These are phyloP conservation scores for Neelides sp. DNA, from an alignment of 1,140 invertebrate species.

Conservation along the genomic window DNA sequence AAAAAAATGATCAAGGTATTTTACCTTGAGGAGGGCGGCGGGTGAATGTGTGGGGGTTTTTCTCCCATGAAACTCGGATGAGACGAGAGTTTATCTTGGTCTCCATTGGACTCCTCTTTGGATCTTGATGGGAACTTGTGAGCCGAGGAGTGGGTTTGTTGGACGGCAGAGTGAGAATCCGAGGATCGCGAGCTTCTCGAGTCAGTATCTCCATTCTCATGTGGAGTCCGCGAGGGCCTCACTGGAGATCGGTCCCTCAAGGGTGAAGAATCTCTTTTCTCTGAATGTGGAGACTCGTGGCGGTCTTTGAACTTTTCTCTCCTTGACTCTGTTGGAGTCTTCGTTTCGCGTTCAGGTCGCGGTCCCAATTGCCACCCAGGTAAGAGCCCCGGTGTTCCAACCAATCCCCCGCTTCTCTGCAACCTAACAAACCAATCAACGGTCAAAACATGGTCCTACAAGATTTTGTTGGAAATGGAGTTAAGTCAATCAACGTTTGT, in stretches of 20 bases:
- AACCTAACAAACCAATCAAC: constrained; percentile 10
- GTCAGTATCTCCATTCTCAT: constrained; percentile 28
- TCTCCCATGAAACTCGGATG: constrained; percentile 8
- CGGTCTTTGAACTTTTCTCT: constrained; percentile 12
- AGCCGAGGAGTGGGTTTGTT: constrained; percentile 11
- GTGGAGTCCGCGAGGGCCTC: constrained; percentile 12
- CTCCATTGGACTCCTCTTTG: constrained; percentile 25
- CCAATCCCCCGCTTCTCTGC: constrained; percentile 9
- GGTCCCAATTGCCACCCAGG: not conserved
- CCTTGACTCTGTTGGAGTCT: constrained; percentile 19
- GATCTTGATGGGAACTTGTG: no score
- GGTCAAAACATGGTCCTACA: not conserved
- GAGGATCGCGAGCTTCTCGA: constrained; percentile 28
- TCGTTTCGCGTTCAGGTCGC: constrained; percentile 8
- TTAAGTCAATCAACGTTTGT: not conserved
- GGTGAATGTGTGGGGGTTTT: not conserved
- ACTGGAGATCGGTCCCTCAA: constrained; percentile 28
- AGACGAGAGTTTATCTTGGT: constrained; percentile 15
- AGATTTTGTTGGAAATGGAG: not conserved
- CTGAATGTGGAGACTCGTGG: constrained; percentile 12
- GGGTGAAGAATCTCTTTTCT: constrained; percentile 21
- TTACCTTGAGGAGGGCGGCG: constrained; percentile 3
- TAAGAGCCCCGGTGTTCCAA: constrained; percentile 11
- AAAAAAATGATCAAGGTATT: no score
- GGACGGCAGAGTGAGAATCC: constrained; percentile 28